Evolutionary conservation across 1,140 invertebrate species (phyloP).

Genomic region (Globodera ellingtonae): DNA sequence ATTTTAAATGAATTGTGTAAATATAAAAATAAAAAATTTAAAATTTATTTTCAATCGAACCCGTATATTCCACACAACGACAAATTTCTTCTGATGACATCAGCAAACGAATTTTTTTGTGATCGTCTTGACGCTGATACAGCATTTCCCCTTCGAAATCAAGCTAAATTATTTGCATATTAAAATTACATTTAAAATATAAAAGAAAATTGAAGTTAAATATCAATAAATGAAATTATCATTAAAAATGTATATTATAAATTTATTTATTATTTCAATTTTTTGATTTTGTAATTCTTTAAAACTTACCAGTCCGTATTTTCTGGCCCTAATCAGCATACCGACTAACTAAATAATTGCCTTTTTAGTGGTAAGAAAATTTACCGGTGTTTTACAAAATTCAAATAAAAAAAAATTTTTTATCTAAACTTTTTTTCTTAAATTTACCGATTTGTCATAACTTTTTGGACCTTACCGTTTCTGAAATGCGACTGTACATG

Average conservation of each 20-base stretch:
- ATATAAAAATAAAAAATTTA: not conserved
- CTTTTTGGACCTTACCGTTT: slow-evolving; percentile 20
- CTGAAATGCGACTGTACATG: slow-evolving; percentile 30
- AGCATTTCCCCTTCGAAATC: slow-evolving; percentile 43
- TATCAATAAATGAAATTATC: too few species aligned
- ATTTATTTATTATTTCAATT: too few species aligned
- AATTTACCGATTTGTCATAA: not conserved
- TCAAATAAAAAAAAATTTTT: slow-evolving; percentile 16
- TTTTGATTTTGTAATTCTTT: too few species aligned
- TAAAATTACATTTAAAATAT: too few species aligned
- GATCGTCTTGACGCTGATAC: slow-evolving; percentile 47
- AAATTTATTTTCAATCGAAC: slow-evolving; percentile 19
- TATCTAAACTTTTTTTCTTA: not conserved
- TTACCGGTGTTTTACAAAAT: not conserved
- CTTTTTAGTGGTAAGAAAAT: too few species aligned
- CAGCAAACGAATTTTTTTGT: slow-evolving; percentile 43
- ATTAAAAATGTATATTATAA: too few species aligned
- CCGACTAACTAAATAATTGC: slow-evolving; percentile 29
- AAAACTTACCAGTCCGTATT: slow-evolving; percentile 33
- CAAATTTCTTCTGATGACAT: slow-evolving; percentile 45
- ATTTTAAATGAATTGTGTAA: too few species aligned
- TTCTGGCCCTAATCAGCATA: slow-evolving; percentile 36
- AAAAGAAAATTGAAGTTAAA: too few species aligned
- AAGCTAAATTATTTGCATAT: not conserved
- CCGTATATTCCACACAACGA: slow-evolving; percentile 34